Base-by-base conservation (phyloP, 2,888 invertebrate species). In the Sinelater perroti region DNA sequence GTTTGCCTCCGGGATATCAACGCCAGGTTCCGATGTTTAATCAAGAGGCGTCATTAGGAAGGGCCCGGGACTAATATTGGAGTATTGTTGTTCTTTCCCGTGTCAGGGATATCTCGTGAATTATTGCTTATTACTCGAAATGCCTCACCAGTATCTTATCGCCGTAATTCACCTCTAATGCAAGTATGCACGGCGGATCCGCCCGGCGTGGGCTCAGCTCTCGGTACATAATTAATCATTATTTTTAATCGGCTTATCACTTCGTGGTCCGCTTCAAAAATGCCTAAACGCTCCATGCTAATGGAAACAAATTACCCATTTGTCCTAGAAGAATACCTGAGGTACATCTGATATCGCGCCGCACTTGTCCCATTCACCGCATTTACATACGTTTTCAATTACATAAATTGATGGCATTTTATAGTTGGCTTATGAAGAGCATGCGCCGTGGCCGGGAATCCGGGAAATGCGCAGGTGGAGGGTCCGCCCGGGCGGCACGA, bases 381-480 rank as follows among this genome's bases (percentile, higher is more conserved):
- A 61, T 61, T 61, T 57, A 55, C 57, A 61, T 61, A 57, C 20
- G 49, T 53, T 53, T 42, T 35, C 38, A 45, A 56, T 51, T 51
- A 40, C 36, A 51, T 51, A 56, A 50, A 51, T 45, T 30, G 28
- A 38, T 54, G 46, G 16, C 13, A 28, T 38, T 38, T 47, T 38
- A 54, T 46, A 54, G 53, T 53, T 53, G 46, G 54, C 18, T 54
- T 46, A 38, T 8, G 16, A 3, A 3, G 46, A 54, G 54, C 54
- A 54, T 54, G 54, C 54, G 46, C 46, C 16, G 42, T 40, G 21
- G 6, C 14, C 1, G 40, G 17, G 8, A 36, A 18, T 36, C 18
- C 10, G 18, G 17, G 18, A 36, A 36, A 36, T 14, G 6, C n/a
- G 17, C 3, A 36, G 16, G 17, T n/a, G 18, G 16, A 35, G 14